Evolutionary conservation across 2,113 vertebrate species (phyloP).

Genomic region (Phylloscopus whistleri): DNA sequence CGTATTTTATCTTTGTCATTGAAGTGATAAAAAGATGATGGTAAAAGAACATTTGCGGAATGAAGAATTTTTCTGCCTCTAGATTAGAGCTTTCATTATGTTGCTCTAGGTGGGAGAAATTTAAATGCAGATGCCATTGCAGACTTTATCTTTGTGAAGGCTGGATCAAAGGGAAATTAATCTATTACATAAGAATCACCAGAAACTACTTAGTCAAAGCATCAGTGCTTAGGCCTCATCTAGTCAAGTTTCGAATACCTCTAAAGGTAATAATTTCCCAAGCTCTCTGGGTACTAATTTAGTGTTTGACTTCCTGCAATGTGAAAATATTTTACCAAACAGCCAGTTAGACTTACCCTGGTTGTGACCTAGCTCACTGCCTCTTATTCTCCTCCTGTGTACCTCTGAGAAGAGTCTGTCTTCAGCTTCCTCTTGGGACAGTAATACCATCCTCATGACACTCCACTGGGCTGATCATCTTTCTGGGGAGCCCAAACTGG

Average conservation of each 20-base stretch:
- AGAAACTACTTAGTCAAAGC: background rate
- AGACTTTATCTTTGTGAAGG: background rate
- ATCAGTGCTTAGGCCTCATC: background rate
- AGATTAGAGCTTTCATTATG: background rate
- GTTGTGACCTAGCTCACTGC: background rate
- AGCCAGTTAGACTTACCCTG: background rate
- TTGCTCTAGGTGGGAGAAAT: background rate
- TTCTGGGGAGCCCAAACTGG: background rate
- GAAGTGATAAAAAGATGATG: conserved; percentile 34
- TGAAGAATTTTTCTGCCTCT: background rate
- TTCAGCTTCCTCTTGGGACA: background rate
- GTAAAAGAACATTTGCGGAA: background rate
- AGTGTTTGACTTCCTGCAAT: background rate
- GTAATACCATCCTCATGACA: background rate
- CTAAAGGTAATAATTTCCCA: background rate
- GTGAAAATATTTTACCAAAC: background rate
- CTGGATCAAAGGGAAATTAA: conserved; percentile 33
- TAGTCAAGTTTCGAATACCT: background rate
- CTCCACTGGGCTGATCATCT: too few species aligned
- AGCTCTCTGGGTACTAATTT: background rate
- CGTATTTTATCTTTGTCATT: conserved; percentile 47
- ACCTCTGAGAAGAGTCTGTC: background rate
- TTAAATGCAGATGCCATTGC: background rate
- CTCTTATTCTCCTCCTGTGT: background rate
- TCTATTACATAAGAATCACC: background rate